Conservation (phyloP, 35 echinoderm and acorn worm species). For the Heliocidaris tuberculata region DNA sequence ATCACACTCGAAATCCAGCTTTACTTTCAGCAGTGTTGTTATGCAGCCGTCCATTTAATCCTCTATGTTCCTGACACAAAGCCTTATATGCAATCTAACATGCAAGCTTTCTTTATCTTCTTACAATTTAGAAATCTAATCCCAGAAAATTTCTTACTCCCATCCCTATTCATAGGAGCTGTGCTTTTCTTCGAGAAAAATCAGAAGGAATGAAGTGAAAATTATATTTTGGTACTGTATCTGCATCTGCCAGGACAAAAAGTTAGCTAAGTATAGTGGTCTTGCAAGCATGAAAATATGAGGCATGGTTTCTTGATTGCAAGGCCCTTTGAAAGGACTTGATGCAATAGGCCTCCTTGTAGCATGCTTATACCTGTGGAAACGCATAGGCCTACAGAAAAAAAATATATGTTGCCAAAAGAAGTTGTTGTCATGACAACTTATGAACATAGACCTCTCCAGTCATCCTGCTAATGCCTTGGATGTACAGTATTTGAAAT, state of each 20-base stretch:
- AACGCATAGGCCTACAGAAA: too few relatives aligned
- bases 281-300: neutral
- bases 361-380: too few relatives aligned
- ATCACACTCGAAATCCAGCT: conserved; percentile 8
- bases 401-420: too few relatives aligned
- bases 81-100: neutral
- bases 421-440: too few relatives aligned
- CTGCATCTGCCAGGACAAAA: too few relatives aligned
- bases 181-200: neutral
- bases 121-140: neutral
- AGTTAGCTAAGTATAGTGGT: neutral
- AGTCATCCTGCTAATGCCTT: too few relatives aligned
- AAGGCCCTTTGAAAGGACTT: too few relatives aligned
- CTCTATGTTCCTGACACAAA: neutral
- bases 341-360: too few relatives aligned
- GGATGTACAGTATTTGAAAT: too few relatives aligned
- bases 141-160: neutral
- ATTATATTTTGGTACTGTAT: neutral
- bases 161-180: neutral
- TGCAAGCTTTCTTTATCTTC: neutral
- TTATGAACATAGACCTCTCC: too few relatives aligned
- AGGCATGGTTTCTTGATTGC: too few relatives aligned
- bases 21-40: neutral
- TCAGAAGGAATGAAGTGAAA: neutral
- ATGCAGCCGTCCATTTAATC: neutral